Conservation (phyloP, 23 tunicate genomes). For the Trididemnum nubilum region DNA sequence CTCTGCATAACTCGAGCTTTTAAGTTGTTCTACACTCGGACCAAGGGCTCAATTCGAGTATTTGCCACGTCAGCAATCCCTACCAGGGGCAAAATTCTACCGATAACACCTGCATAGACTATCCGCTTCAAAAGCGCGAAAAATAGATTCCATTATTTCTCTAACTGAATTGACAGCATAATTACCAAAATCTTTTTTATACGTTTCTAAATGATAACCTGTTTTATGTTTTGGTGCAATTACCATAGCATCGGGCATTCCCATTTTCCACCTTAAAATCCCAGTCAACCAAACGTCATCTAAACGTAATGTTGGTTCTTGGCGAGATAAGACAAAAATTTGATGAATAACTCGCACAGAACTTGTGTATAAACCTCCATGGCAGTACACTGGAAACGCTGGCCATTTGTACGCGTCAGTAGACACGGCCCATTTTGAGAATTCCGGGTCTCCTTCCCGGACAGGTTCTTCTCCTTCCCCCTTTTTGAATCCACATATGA, state of each 20-base stretch:
- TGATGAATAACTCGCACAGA: conserved; percentile 13
- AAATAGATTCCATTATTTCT: neutral
- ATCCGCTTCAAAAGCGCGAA: neutral
- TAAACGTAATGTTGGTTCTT: neutral
- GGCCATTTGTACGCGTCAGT: neutral
- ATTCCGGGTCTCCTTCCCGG: conserved; percentile 6
- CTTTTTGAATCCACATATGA: conserved; percentile 45
- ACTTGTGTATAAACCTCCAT: conserved; percentile 25
- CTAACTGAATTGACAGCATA: neutral
- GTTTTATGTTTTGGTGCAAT: neutral
- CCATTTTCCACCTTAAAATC: neutral
- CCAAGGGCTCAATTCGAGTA: too few species aligned
- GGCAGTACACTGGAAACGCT: conserved; percentile 12
- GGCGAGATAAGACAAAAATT: neutral
- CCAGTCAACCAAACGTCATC: conserved; percentile 32
- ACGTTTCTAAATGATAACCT: conserved; percentile 8
- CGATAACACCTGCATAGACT: neutral
- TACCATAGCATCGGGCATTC: conserved; percentile 27
- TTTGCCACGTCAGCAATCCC: too few species aligned
- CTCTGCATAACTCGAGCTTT: too few species aligned
- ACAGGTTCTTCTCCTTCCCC: conserved; percentile 49
- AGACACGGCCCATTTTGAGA: conserved; percentile 18
- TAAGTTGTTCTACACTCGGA: too few species aligned
- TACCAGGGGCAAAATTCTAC: too few species aligned
- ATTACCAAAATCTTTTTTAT: neutral